Evolutionary conservation across 2,888 invertebrate genomes (phyloP).

Genomic region (Prosopocoilus inquinatus): DNA sequence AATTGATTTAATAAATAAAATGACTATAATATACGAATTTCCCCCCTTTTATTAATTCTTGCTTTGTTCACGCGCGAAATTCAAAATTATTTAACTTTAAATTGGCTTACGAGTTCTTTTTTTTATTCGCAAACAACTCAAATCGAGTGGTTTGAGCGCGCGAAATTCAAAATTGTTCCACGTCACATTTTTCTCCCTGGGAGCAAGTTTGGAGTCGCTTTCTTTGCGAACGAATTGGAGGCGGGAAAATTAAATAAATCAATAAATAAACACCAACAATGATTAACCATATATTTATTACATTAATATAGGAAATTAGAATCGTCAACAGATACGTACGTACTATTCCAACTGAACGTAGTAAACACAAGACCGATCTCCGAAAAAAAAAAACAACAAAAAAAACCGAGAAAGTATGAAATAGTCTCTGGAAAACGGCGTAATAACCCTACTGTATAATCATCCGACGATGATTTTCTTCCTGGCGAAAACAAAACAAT

Average conservation of each 20-base stretch:
- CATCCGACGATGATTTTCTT: not conserved
- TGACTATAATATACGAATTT: too few species aligned
- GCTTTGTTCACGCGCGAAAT: too few species aligned
- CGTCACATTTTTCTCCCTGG: too few species aligned
- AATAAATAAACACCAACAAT: slow-evolving; percentile 9
- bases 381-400: not conserved
- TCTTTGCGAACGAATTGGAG: too few species aligned
- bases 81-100: too few species aligned
- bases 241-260: not conserved
- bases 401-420: not conserved
- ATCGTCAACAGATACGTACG: slow-evolving; percentile 18
- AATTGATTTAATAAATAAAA: too few species aligned
- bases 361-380: not conserved
- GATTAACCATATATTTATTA: slow-evolving; percentile 28
- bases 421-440: not conserved
- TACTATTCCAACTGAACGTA: not conserved
- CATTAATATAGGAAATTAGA: slow-evolving; percentile 27
- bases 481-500: not conserved
- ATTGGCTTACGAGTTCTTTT: too few species aligned
- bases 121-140: too few species aligned
- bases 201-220: too few species aligned
- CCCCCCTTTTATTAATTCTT: too few species aligned
- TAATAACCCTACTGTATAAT: not conserved
- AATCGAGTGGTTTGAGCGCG: too few species aligned
- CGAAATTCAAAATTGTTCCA: too few species aligned